phyloP scores from a whole-genome alignment of 2,797 vertebrate genomes.

The Channa striata region DNA sequence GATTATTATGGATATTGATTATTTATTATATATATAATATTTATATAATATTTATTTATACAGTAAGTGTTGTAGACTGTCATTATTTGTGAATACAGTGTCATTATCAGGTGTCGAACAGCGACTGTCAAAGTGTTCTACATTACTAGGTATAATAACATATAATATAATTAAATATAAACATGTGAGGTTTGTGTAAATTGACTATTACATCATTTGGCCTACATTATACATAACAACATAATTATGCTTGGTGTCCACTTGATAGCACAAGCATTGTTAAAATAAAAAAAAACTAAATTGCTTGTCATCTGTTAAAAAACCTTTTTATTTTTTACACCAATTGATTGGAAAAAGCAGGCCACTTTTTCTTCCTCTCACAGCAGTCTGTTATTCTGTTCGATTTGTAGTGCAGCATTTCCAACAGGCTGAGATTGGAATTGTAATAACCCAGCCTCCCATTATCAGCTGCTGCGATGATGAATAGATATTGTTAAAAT shows the following conservation, averaged over 20 bases:
- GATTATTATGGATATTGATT: neutral
- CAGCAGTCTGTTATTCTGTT: slow-evolving; percentile 34
- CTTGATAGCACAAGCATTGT: slow-evolving; percentile 1
- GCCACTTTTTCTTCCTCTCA: slow-evolving; percentile 22
- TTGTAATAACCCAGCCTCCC: slow-evolving; percentile 31
- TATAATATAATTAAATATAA: too few relatives aligned
- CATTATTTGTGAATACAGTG: too few relatives aligned
- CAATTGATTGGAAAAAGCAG: slow-evolving; percentile 9
- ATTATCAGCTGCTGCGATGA: slow-evolving; percentile 39
- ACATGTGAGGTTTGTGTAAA: too few relatives aligned
- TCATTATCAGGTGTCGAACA: too few relatives aligned
- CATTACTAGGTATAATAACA: too few relatives aligned
- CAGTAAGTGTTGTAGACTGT: too few relatives aligned
- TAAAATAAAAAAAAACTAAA: slow-evolving; percentile 30
- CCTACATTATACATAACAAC: neutral
- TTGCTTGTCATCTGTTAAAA: slow-evolving; percentile 37
- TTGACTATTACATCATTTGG: too few relatives aligned
- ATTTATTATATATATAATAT: neutral
- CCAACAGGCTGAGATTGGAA: slow-evolving; percentile 49
- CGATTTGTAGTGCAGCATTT: slow-evolving; percentile 41
- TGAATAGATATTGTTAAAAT: slow-evolving; percentile 61
- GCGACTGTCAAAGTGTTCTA: too few relatives aligned
- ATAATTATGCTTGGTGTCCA: neutral
- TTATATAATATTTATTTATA: too few relatives aligned
- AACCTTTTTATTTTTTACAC: slow-evolving; percentile 4